These are phyloP conservation scores for Microcebus jonahi DNA, from an alignment of 2,113 vertebrate genomes.

Conservation along the genomic window DNA sequence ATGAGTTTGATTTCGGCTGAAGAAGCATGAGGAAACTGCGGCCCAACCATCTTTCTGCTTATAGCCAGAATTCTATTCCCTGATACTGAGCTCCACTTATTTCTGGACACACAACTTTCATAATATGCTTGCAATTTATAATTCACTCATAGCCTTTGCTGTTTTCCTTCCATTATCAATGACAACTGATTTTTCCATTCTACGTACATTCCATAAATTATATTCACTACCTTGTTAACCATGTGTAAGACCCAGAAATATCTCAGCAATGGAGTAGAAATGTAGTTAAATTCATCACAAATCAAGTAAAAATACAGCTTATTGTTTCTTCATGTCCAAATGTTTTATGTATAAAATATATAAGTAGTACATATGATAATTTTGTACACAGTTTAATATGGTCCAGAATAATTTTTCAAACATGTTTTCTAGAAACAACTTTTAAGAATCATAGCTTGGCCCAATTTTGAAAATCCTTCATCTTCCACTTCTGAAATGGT, in stretches of 20 bases:
- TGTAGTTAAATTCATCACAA: neutral
- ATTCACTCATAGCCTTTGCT: neutral
- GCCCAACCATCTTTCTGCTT: neutral
- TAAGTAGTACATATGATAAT: neutral
- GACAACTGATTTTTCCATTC: neutral
- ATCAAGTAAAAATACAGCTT: neutral
- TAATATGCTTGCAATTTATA: neutral
- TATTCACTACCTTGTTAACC: neutral
- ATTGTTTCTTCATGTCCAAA: neutral
- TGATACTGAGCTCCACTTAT: neutral
- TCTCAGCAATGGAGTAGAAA: neutral
- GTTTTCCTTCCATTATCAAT: neutral
- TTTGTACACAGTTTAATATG: neutral
- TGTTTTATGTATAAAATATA: neutral
- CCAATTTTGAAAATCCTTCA: neutral
- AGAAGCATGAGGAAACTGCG: neutral
- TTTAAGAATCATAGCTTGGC: neutral
- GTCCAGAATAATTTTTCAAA: neutral
- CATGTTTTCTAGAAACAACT: neutral
- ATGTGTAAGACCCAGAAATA: neutral
- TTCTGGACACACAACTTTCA: neutral
- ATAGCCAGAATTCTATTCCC: neutral
- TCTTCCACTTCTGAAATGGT: neutral
- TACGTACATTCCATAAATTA: neutral
- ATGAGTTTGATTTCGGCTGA: neutral